Evolutionary conservation across 2,888 invertebrate genomes (phyloP).

Genomic region (Ennomos quercinarius): DNA sequence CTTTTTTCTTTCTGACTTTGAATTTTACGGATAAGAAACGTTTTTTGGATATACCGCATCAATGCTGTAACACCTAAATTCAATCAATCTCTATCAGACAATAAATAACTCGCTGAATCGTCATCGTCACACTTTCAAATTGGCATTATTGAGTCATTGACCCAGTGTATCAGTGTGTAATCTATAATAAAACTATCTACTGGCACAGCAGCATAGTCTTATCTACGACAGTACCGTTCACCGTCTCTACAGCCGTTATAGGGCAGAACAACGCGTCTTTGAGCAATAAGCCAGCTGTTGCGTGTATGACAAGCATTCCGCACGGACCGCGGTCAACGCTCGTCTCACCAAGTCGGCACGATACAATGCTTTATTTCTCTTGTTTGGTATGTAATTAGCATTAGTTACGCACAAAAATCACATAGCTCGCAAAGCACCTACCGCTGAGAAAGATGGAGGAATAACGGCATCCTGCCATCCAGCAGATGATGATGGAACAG

Average conservation of each 20-base stretch:
- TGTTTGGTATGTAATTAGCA: constrained; percentile 23
- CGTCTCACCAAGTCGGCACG: constrained; percentile 12
- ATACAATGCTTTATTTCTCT: constrained; percentile 4
- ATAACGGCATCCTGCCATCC: no score
- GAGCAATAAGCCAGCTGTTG: constrained; percentile 18
- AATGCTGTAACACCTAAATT: constrained; percentile 25
- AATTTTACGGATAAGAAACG: no score
- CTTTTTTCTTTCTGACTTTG: no score
- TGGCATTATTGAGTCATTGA: constrained; percentile 4
- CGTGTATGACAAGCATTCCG: constrained; percentile 28
- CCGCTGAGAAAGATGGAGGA: no score
- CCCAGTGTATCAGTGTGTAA: constrained; percentile 2
- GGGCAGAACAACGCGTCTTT: constrained; percentile 23
- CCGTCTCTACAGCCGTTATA: constrained; percentile 16
- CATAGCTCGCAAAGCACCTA: no score
- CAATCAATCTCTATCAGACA: constrained; percentile 1
- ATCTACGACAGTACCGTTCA: neutral
- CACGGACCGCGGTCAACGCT: constrained; percentile 28
- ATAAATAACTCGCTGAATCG: constrained; percentile 1
- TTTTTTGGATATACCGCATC: no score
- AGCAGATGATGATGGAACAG: no score
- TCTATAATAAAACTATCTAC: neutral
- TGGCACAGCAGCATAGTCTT: no score
- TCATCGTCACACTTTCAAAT: constrained; percentile 21
- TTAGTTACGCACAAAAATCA: constrained; percentile 1